These are phyloP conservation scores for Eurypyga helias DNA, from an alignment of 2,113 vertebrate genomes.

Conservation along the genomic window DNA sequence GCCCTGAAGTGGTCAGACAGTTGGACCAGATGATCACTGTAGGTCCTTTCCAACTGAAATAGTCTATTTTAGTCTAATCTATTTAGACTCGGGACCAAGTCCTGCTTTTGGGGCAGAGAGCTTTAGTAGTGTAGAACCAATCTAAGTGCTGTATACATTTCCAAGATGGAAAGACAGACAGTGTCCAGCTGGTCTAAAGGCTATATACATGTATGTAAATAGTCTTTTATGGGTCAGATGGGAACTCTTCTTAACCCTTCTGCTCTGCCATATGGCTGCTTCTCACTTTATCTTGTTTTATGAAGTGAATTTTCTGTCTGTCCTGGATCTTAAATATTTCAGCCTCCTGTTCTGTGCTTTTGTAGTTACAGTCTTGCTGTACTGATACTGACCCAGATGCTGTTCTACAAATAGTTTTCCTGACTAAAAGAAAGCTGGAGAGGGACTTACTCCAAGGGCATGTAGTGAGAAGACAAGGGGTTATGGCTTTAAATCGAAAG, in stretches of 20 bases:
- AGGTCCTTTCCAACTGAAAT: neutral
- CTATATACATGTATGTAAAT: neutral
- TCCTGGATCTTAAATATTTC: neutral
- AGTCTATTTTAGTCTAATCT: neutral
- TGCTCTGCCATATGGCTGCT: neutral
- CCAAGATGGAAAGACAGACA: neutral
- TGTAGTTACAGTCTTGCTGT: neutral
- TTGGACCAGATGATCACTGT: neutral
- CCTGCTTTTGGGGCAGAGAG: neutral
- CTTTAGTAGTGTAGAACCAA: neutral
- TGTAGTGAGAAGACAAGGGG: too few relatives aligned
- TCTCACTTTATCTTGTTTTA: neutral
- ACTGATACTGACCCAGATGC: neutral
- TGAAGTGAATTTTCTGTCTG: neutral
- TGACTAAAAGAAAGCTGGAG: neutral
- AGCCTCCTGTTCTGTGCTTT: neutral
- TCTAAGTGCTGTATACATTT: neutral
- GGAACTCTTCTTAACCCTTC: neutral
- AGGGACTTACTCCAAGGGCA: too few relatives aligned
- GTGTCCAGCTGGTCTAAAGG: neutral
- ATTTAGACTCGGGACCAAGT: neutral
- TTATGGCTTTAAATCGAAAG: too few relatives aligned
- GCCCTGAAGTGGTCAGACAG: neutral
- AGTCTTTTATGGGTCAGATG: neutral
- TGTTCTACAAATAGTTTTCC: neutral